Evolutionary conservation across 2,888 invertebrate species (phyloP), one percentile per base, ranked within the genome.

Genomic region (Andrena trimmerana): DNA sequence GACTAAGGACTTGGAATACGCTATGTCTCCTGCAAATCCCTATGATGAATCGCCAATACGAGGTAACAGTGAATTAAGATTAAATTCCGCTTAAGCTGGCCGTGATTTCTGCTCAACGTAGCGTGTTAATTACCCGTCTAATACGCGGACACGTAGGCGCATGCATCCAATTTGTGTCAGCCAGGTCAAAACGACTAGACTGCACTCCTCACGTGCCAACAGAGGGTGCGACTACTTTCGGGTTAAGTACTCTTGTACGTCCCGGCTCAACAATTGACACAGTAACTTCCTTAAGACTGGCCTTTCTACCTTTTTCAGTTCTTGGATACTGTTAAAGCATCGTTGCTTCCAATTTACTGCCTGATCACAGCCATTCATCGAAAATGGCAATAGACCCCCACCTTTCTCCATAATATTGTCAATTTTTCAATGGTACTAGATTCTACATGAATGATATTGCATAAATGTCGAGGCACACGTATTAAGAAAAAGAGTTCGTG

Each of bases 231-330:
- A 77, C 75, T 86, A 73, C 80, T 86, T 85, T 86, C 57, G 71
- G 87, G 85, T 84, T 78, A 85, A 88, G 83, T 82, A 77, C 73
- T 73, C 76, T 81, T 50, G 57, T 78, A 68, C 76, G 67, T 76
- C 71, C 63, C 83, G 69, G 67, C 81, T 74, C 81, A 83, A 88
- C 84, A 84, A 88, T 84, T 87, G 86, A 88, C 87, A 87, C 79
- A 86, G 79, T 87, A 86, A 86, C 78, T 86, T 88, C 83, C 66
- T 83, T 84, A 69, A 75, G 36, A 77, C 78, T 66, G 42, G 27
- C 63, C 60, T 68, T 74, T 48, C 70, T 60, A 79, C 76, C 78
- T 73, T 78, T 81, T 84, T 31, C 85, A 72, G 75, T 29, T 71
- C 48, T 48, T 24, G 20, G 42, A 54, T 65, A 60, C 60, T 29